Conservation (phyloP, 2,113 vertebrate genomes). For the Dissostichus mawsoni region DNA sequence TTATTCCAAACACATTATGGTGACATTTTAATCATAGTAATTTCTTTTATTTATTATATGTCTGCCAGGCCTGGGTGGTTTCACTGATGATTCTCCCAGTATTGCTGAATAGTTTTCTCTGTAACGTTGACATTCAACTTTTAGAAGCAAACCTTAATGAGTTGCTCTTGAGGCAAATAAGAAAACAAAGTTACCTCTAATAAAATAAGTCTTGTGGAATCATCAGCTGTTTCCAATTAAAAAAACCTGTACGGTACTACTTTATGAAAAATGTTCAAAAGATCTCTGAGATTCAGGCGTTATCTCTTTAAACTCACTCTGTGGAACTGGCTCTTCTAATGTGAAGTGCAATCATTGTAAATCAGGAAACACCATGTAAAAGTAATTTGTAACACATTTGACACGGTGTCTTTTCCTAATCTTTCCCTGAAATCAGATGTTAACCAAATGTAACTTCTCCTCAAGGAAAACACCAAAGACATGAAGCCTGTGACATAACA, state of each 20-base stretch:
- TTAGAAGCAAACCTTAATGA: not conserved
- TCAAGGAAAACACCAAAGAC: not conserved
- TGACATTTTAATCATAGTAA: not conserved
- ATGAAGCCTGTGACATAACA: not conserved
- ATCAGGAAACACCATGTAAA: not conserved
- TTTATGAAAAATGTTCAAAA: not conserved
- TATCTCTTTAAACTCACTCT: not conserved
- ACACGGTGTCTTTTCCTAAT: slow-evolving; percentile 9
- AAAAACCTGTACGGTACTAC: not conserved
- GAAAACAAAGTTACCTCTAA: not conserved
- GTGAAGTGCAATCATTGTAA: slow-evolving; percentile 3
- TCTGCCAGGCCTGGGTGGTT: not conserved
- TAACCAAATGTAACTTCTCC: slow-evolving; percentile 9
- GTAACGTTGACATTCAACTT: not conserved
- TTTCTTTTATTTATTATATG: not conserved
- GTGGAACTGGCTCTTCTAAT: not conserved
- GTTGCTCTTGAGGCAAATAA: not conserved
- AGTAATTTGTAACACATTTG: not conserved
- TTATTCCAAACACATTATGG: slow-evolving; percentile 36
- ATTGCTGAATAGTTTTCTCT: not conserved
- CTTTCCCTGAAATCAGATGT: slow-evolving; percentile 9
- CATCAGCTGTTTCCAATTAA: slow-evolving; percentile 32
- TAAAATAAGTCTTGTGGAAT: not conserved
- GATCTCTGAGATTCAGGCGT: not conserved
- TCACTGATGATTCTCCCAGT: not conserved